Conservation (phyloP, 2,888 invertebrate genomes). For the Rhamphomyia laevipes region DNA sequence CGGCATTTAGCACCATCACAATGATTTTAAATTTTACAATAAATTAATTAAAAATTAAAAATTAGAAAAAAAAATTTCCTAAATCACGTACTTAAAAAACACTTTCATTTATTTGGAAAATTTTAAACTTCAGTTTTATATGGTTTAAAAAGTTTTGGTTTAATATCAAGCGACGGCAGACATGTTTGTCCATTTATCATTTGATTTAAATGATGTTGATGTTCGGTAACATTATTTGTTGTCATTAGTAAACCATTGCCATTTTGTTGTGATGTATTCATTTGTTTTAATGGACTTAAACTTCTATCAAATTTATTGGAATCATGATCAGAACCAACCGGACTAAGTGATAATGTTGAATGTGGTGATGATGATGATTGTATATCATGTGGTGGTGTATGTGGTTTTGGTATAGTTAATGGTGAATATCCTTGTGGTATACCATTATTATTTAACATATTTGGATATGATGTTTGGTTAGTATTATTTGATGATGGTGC, state of each 20-base stretch:
- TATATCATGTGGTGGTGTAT: conserved; percentile 35
- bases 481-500: conserved; percentile 33
- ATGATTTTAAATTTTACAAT: no score
- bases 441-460: conserved; percentile 6
- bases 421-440: conserved; percentile 24
- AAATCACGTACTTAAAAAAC: no score
- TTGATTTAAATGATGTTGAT: conserved; percentile 17
- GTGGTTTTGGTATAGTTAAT: conserved; percentile 30
- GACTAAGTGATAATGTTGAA: conserved; percentile 35
- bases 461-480: neutral
- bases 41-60: no score
- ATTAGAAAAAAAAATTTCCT: no score
- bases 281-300: conserved; percentile 24
- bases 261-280: neutral
- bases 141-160: conserved; percentile 63
- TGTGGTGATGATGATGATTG: conserved; percentile 36
- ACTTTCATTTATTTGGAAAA: neutral
- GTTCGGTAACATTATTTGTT: no score
- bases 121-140: conserved; percentile 45
- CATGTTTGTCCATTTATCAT: conserved; percentile 9
- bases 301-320: conserved; percentile 35
- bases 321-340: conserved; percentile 34
- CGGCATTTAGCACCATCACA: no score
- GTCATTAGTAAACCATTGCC: conserved; percentile 28
- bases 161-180: conserved; percentile 24